Evolutionary conservation across 1,140 invertebrate genomes (phyloP).

Genomic region (Drosophila nigromelanica): DNA sequence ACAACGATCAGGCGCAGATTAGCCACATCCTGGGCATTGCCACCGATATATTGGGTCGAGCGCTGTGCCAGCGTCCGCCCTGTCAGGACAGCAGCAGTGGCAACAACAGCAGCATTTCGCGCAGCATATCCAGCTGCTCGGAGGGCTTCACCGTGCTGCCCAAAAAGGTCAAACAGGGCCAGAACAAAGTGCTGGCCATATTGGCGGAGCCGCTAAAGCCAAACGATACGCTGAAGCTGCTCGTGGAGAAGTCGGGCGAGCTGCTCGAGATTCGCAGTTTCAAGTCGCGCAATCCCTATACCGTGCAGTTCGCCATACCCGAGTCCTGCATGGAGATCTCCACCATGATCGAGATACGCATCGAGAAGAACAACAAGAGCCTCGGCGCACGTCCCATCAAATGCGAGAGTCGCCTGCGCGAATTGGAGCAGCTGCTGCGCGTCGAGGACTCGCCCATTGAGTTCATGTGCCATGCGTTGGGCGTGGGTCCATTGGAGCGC

Average conservation of each 20-base stretch:
- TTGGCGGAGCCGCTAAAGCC: constrained; percentile 90
- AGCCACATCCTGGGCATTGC: constrained; percentile 91
- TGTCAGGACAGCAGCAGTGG: constrained; percentile 60
- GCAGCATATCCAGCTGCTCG: constrained; percentile 76
- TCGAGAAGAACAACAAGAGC: constrained; percentile 90
- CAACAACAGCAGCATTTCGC: constrained; percentile 53
- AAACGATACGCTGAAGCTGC: constrained; percentile 90
- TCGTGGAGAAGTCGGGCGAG: constrained; percentile 91
- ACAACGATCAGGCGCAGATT: constrained; percentile 92
- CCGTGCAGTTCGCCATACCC: constrained; percentile 91
- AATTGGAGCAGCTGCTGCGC: constrained; percentile 91
- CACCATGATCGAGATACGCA: constrained; percentile 90
- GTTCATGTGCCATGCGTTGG: constrained; percentile 94
- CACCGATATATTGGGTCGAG: constrained; percentile 89
- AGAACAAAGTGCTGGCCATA: constrained; percentile 91
- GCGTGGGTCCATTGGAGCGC: constrained; percentile 89
- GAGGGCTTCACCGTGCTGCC: constrained; percentile 82
- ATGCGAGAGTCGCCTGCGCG: constrained; percentile 92
- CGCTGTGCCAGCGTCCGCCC: constrained; percentile 86
- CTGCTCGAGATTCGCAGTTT: constrained; percentile 89
- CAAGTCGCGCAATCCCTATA: constrained; percentile 92
- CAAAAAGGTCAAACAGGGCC: constrained; percentile 85
- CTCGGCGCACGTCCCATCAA: constrained; percentile 92
- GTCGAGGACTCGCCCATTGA: constrained; percentile 91
- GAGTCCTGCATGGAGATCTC: constrained; percentile 92